Conservation (phyloP, 1,140 invertebrate genomes). For the Helicoverpa zea region DNA sequence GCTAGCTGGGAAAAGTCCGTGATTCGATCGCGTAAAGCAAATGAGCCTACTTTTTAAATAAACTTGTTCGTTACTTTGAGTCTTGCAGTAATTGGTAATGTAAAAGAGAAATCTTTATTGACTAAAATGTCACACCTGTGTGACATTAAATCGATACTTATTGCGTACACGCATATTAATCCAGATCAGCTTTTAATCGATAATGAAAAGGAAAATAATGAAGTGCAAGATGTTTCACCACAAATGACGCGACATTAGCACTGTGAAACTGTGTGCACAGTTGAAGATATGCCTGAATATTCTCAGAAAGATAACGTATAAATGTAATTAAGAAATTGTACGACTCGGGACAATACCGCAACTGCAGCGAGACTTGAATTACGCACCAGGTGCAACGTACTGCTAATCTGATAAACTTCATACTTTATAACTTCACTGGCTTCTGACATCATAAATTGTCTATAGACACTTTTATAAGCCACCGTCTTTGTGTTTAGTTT, state of each 20-base stretch:
- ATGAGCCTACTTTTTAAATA: slow-evolving; percentile 27
- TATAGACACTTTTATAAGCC: slow-evolving; percentile 21
- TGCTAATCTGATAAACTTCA: slow-evolving; percentile 55
- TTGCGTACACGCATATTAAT: background rate
- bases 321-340: slow-evolving; percentile 21
- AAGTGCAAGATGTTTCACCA: background rate
- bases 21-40: slow-evolving; percentile 15
- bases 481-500: background rate
- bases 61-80: background rate
- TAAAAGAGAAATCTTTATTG: slow-evolving; percentile 28
- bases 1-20: background rate
- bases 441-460: slow-evolving; percentile 34
- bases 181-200: background rate
- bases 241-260: background rate
- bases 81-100: background rate
- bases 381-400: slow-evolving; percentile 51
- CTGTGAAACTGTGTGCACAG: too few relatives aligned
- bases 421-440: slow-evolving; percentile 30
- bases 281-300: background rate
- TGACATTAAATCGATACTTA: background rate
- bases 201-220: background rate
- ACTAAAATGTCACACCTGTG: slow-evolving; percentile 1
- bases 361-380: slow-evolving; percentile 14
- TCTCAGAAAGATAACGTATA: slow-evolving; percentile 6
- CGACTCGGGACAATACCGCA: slow-evolving; percentile 17